phyloP scores from a whole-genome alignment of 2,888 invertebrate genomes.

The Ichneumon xanthorius region DNA sequence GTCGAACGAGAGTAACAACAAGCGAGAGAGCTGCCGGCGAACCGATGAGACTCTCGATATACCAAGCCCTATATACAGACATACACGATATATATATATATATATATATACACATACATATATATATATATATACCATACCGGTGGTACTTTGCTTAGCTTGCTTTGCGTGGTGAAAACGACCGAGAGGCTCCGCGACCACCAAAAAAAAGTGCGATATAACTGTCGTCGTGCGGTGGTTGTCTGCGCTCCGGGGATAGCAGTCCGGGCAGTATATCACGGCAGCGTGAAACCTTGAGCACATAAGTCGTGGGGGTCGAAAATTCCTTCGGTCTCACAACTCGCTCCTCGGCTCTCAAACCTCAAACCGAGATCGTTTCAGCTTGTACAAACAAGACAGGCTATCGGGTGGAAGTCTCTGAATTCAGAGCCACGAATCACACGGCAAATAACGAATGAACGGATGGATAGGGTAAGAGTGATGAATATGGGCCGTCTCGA shows the following conservation, averaged over 20 bases:
- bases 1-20: constrained; percentile 65
- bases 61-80: constrained; percentile 28
- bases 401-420: constrained; percentile 33
- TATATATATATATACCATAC: background rate
- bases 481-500: no score
- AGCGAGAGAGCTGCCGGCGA: constrained; percentile 33
- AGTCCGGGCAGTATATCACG: constrained; percentile 61
- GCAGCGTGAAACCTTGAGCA: constrained; percentile 51
- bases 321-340: constrained; percentile 28
- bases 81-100: background rate
- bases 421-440: constrained; percentile 35
- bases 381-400: constrained; percentile 58
- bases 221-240: constrained; percentile 64
- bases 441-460: constrained; percentile 3
- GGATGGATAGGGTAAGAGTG: background rate
- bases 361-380: constrained; percentile 9
- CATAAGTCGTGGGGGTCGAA: constrained; percentile 30
- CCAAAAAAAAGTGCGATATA: constrained; percentile 58
- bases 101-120: background rate
- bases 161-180: constrained; percentile 55
- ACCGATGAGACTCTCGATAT: constrained; percentile 65
- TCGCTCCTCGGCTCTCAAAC: background rate
- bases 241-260: constrained; percentile 42
- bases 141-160: constrained; percentile 34
- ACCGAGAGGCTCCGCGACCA: constrained; percentile 1